phyloP scores from a whole-genome alignment of 2,113 vertebrate species.

The Desmodus rotundus region DNA sequence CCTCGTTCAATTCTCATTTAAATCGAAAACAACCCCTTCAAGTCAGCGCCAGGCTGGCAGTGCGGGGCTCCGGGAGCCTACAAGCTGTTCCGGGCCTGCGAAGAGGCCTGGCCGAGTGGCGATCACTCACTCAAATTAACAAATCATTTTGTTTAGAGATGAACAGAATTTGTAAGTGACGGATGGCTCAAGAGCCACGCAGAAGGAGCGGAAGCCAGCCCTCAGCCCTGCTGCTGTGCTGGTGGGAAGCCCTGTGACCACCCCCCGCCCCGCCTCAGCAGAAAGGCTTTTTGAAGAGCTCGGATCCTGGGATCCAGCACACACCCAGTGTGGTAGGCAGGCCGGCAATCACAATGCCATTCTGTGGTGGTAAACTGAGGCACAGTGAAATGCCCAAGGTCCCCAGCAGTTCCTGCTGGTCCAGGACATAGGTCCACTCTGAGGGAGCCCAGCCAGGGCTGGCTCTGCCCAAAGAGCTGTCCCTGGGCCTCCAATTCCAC shows the following conservation, averaged over 20 bases:
- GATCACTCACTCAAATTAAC: conserved; percentile 85
- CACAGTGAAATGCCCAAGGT: background rate
- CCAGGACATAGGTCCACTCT: background rate
- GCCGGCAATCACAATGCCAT: background rate
- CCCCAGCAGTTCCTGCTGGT: background rate
- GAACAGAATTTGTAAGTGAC: conserved; percentile 79
- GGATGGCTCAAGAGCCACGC: conserved; percentile 53
- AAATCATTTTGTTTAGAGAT: conserved; percentile 84
- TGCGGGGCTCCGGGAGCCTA: conserved; percentile 71
- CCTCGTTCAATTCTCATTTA: conserved; percentile 84
- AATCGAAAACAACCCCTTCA: conserved; percentile 83
- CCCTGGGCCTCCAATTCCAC: background rate
- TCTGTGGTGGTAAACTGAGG: background rate
- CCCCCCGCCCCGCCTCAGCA: background rate
- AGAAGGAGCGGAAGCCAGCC: background rate
- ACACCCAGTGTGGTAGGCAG: background rate
- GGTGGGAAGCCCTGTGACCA: background rate
- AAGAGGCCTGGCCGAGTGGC: conserved; percentile 67
- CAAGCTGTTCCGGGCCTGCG: conserved; percentile 81
- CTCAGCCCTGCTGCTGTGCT: background rate
- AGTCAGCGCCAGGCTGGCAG: conserved; percentile 75
- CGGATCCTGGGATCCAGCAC: background rate
- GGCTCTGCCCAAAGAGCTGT: background rate
- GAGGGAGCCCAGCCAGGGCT: background rate
- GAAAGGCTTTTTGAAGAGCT: background rate